These are phyloP conservation scores for Hystrix cristata DNA, from an alignment of 2,113 vertebrate genomes.

Conservation along the genomic window DNA sequence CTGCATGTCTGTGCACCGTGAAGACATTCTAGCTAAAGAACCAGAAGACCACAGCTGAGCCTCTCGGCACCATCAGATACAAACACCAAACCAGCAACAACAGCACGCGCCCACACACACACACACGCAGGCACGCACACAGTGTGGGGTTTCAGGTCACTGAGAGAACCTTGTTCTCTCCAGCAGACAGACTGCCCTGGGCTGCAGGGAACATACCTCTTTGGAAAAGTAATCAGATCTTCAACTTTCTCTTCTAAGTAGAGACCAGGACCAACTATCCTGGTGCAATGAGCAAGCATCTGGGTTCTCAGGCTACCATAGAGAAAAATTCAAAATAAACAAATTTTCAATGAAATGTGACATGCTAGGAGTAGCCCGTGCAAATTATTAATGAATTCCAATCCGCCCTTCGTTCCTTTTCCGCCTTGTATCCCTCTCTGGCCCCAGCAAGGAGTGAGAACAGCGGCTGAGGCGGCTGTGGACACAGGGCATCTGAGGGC, in stretches of 20 bases:
- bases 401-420: background rate
- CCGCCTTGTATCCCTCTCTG: background rate
- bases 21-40: background rate
- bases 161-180: background rate
- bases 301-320: background rate
- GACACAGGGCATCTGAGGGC: background rate
- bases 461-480: background rate
- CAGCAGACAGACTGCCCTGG: background rate
- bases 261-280: background rate
- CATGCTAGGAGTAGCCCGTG: background rate
- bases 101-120: background rate
- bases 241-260: background rate
- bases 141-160: background rate
- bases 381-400: background rate
- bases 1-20: background rate
- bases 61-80: background rate
- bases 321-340: background rate
- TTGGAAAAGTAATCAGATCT: background rate
- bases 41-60: background rate
- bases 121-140: background rate
- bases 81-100: background rate
- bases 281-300: background rate
- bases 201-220: background rate
- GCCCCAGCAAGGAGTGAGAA: background rate
- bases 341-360: conserved; percentile 37